phyloP scores from a whole-genome alignment of 2,888 invertebrate species.

The Acleris emargana region DNA sequence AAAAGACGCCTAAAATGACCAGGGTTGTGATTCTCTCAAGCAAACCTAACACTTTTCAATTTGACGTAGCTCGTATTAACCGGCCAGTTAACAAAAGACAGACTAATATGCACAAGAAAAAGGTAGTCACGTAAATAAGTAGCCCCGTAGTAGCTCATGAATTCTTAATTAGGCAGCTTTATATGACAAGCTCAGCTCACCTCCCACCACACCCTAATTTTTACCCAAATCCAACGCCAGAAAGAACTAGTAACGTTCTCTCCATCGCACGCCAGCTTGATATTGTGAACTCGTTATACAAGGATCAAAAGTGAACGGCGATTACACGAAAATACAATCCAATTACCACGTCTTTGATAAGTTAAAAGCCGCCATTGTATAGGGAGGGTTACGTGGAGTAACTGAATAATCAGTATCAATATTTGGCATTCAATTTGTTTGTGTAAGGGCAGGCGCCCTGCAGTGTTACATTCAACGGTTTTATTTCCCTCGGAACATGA shows the following conservation, averaged over 20 bases:
- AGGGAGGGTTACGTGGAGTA: constrained; percentile 49
- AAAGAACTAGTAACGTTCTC: constrained; percentile 31
- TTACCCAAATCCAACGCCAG: constrained; percentile 10
- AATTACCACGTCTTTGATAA: constrained; percentile 78
- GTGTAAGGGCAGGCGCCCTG: constrained; percentile 65
- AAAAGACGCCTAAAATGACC: constrained; percentile 19
- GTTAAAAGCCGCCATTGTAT: constrained; percentile 77
- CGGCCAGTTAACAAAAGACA: no score
- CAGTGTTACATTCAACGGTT: constrained; percentile 64
- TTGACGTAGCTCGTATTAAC: no score
- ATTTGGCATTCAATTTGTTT: constrained; percentile 78
- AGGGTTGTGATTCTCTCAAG: not conserved
- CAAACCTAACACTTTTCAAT: no score
- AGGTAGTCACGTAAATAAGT: no score
- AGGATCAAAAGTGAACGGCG: constrained; percentile 68
- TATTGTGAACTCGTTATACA: constrained; percentile 58
- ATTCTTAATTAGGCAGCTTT: no score
- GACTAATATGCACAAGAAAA: no score
- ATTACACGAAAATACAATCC: constrained; percentile 74
- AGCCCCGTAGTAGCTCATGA: no score
- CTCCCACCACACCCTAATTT: no score
- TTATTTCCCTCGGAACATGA: constrained; percentile 62
- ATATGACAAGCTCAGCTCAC: no score
- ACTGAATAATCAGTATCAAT: constrained; percentile 74
- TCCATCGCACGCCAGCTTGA: constrained; percentile 45